phyloP scores from a whole-genome alignment of 2,797 vertebrate species.

The Leptoclinus maculatus region DNA sequence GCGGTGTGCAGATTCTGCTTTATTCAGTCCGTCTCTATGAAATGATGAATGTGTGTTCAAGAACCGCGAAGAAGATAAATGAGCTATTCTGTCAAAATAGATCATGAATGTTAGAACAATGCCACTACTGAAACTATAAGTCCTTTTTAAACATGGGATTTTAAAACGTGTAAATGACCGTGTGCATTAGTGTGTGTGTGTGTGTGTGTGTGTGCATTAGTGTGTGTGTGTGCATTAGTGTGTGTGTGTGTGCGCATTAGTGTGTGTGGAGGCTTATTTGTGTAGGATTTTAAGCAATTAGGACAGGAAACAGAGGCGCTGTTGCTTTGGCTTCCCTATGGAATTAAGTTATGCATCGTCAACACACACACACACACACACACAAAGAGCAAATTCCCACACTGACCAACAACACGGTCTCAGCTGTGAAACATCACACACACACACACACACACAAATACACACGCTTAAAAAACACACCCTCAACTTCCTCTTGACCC shows the following conservation, averaged over 20 bases:
- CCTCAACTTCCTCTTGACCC: constrained; percentile 73
- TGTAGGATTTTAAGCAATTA: constrained; percentile 70
- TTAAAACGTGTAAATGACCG: constrained; percentile 20
- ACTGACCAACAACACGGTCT: constrained; percentile 44
- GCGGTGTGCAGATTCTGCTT: no score
- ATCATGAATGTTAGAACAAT: constrained; percentile 44
- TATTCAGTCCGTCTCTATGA: not conserved
- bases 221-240: constrained; percentile 8
- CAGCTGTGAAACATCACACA: constrained; percentile 62
- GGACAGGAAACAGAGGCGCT: constrained; percentile 69
- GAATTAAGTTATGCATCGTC: constrained; percentile 72
- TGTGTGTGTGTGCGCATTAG: not conserved
- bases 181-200: not conserved
- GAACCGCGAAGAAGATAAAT: constrained; percentile 12
- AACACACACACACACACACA: constrained; percentile 45
- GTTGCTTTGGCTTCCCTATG: constrained; percentile 61
- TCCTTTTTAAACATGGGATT: not conserved
- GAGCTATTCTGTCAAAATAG: constrained; percentile 7
- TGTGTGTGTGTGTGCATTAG: not conserved
- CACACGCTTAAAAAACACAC: constrained; percentile 38
- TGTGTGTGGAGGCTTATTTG: constrained; percentile 41
- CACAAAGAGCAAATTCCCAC: constrained; percentile 35
- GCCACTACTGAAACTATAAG: constrained; percentile 28
- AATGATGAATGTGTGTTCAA: not conserved
- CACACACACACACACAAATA: constrained; percentile 13